Conservation (phyloP, 2,113 vertebrate genomes). For the Galbula dea region DNA sequence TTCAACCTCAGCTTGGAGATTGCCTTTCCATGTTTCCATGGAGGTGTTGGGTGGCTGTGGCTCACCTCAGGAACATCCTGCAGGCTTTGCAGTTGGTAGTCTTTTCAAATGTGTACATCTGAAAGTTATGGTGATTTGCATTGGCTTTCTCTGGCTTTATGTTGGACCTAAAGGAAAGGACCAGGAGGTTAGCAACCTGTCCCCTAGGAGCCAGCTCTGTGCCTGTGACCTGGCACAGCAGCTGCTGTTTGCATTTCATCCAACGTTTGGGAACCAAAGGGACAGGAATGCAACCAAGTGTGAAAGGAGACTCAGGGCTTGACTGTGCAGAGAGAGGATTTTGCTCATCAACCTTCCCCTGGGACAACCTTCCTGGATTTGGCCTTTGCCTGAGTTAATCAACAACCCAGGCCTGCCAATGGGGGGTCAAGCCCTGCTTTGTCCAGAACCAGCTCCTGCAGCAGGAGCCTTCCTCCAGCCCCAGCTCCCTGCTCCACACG, state of each 20-base stretch:
- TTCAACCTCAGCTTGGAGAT: not conserved
- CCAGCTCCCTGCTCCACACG: not conserved
- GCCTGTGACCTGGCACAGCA: not conserved
- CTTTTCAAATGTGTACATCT: constrained; percentile 97
- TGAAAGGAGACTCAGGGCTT: not conserved
- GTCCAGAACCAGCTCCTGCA: not conserved
- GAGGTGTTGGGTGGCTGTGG: not conserved
- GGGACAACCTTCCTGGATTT: not conserved
- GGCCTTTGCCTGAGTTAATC: not conserved
- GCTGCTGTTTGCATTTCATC: not conserved
- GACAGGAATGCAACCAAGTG: not conserved
- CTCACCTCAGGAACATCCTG: constrained; percentile 93
- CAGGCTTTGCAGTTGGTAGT: constrained; percentile 95
- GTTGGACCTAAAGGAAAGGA: constrained; percentile 82
- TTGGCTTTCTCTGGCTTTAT: constrained; percentile 95
- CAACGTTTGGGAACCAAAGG: not conserved
- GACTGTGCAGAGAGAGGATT: not conserved
- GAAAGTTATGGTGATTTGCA: constrained; percentile 95
- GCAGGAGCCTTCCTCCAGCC: not conserved
- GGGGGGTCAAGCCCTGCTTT: not conserved
- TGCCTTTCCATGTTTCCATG: not conserved
- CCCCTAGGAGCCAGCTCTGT: fast-evolving
- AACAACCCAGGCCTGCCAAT: not conserved
- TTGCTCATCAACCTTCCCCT: not conserved
- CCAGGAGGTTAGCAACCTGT: not conserved